Base-by-base conservation (phyloP, 1,140 invertebrate species). In the Hesperophylax magnus region DNA sequence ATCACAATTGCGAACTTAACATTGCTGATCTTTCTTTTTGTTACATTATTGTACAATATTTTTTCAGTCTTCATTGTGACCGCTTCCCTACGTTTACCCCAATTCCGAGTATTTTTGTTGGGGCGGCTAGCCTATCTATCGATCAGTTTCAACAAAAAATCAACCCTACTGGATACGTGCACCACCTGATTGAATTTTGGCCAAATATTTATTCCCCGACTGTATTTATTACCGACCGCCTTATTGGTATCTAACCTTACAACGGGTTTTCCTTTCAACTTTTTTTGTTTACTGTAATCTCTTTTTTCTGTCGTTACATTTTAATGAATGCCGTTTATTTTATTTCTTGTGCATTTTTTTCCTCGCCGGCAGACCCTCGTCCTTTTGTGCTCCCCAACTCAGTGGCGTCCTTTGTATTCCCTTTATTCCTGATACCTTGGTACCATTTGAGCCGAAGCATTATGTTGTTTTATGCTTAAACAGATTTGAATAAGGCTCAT, bases 281-380 rank as follows among this genome's bases (percentile, higher is more conserved):
- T 83, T 34, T 83, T 76, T 79, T 80, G 58, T 83, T 80, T 80
- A 78, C 75, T 79, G 75, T 82, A 77, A 82, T 82, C 81, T 82
- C 78, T 80, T 81, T 82, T 82, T 79, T 78, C 82, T 81, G 77
- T 79, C 82, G 82, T 77, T 83, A 83, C 82, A 83, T 81, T 83
- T 83, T 81, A 83, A 83, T 83, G 82, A 83, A 83, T 83, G 78
- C 79, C 69, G 80, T 84, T 84, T 84, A 83, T 83, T 83, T 83
- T 83, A 83, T 83, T 83, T 78, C 82, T 81, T 79, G 27, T 78
- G 74, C 24, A 52, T 74, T 80, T 80, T 82, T 83, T 83, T 77
- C 52, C 34, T 24, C 20, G n/a, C 67, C 69, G 31, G 71, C 77
- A 78, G 71, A 61, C 82, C 79, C 82, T 83, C 82, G 79, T 78